Base-by-base conservation (phyloP, 2,797 vertebrate genomes). In the Phataginus tetradactyla region DNA sequence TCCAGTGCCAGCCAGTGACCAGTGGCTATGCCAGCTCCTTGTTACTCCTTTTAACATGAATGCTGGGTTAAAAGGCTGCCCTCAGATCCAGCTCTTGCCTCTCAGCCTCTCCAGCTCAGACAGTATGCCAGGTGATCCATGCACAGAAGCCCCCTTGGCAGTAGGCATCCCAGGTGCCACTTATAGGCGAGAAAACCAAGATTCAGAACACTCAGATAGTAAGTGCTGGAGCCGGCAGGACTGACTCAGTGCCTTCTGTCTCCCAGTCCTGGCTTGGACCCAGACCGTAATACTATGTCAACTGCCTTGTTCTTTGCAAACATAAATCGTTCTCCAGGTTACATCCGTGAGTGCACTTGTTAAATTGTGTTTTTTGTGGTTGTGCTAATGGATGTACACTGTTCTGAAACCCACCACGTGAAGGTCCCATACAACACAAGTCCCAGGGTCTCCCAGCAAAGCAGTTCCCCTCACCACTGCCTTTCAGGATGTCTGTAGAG, bases 61-160 rank as follows among this genome's bases (percentile, higher is more conserved):
- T 1, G 74, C 11, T 45, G 45, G 45, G 45, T 59, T 69, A 32
- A 61, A 84, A 68, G 69, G 29, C 37, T 57, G n/a, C 8, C 27
- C 53, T 39, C 7, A 59, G 84, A 5, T 25, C 45, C 7, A 39
- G 2, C 39, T 37, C 71, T 53, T 37, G 7, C 17, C 0, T 59
- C 45, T 53, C 13, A 0, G 25, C 45, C 32, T 59, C 51, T 27
- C 25, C 12, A 8, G 55, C n/a, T 37, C 42, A 57, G 39, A 42
- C 15, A 13, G 4, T 8, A 2, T 0, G 23, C 29, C 10, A 1
- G 17, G 49, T 21, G 27, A 29, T 5, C 42, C 1, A 5, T 3
- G n/a, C 20, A 37, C 37, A 10, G 5, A 63, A 21, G 63, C 0
- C 3, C 53, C 61, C 21, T 42, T 2, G n/a, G 21, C 3, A 1